A percentile compares a stretch with the other conserved stretches of the same genome.
These are phyloP conservation scores for Crossaster papposus DNA, from an alignment of 53 echinoderm and acorn worm genomes.

Conservation along the genomic window DNA sequence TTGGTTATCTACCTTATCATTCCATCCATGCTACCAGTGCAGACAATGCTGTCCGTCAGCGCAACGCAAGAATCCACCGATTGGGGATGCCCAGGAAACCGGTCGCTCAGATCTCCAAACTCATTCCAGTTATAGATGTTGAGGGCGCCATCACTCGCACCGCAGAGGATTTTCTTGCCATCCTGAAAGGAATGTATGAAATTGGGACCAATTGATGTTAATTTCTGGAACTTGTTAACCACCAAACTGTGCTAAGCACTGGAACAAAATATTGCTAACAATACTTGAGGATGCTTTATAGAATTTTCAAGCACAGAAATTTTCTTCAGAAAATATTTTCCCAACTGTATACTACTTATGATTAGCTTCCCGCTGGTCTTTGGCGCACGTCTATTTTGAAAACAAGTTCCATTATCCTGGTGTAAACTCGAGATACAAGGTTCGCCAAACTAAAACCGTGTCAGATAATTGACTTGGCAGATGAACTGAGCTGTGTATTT, in stretches of 20 bases:
- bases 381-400: too few relatives aligned
- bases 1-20: conserved; percentile 71
- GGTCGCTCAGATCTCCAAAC: conserved; percentile 95
- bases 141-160: conserved; percentile 89
- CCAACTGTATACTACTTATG: background rate
- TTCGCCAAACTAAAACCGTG: too few relatives aligned
- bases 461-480: too few relatives aligned
- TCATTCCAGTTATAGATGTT: conserved; percentile 94
- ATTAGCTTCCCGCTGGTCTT: too few relatives aligned
- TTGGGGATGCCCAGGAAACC: conserved; percentile 90
- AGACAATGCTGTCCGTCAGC: conserved; percentile 77
- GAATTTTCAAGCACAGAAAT: background rate
- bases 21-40: conserved; percentile 93
- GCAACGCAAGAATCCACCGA: conserved; percentile 81
- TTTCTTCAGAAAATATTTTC: background rate
- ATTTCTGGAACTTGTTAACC: too few relatives aligned
- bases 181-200: conserved; percentile 52
- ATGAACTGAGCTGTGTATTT: too few relatives aligned
- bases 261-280: too few relatives aligned
- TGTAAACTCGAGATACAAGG: too few relatives aligned
- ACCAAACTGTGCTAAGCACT: too few relatives aligned
- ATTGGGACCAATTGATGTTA: background rate
- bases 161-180: conserved; percentile 90
- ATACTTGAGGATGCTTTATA: background rate
- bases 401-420: too few relatives aligned